These are phyloP conservation scores for Amphipyra tragopoginis DNA, from an alignment of 2,888 invertebrate species.

Conservation along the genomic window DNA sequence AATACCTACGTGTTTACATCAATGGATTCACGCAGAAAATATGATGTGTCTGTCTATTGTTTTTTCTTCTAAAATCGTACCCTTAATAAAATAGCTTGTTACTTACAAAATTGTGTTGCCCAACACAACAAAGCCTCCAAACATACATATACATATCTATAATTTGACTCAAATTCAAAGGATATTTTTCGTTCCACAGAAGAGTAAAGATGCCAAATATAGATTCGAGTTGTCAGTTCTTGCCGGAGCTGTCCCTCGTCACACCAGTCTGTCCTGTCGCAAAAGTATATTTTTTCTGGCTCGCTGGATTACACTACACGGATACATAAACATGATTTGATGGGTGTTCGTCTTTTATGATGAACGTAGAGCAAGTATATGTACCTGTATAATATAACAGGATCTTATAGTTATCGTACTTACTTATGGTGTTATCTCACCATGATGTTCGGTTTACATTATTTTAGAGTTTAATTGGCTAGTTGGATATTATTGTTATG, in stretches of 20 bases:
- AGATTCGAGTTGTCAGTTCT: slow-evolving; percentile 74
- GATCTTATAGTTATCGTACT: not conserved
- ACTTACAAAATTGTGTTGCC: not conserved
- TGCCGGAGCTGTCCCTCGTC: slow-evolving; percentile 73
- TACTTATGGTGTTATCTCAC: not conserved
- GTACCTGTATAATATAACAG: not conserved
- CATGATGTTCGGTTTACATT: too few relatives aligned
- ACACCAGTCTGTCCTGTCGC: slow-evolving; percentile 64
- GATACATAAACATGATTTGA: slow-evolving; percentile 55
- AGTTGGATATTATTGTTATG: too few relatives aligned
- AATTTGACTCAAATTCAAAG: slow-evolving; percentile 31
- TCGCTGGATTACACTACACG: slow-evolving; percentile 64
- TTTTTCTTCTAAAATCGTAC: not conserved
- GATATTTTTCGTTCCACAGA: slow-evolving; percentile 43
- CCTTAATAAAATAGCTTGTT: not conserved
- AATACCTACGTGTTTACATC: too few relatives aligned
- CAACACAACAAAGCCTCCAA: slow-evolving; percentile 31
- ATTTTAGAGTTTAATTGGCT: too few relatives aligned
- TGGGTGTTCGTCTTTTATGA: slow-evolving; percentile 44
- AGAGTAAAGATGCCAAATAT: slow-evolving; percentile 63
- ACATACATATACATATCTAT: not conserved
- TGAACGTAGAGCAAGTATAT: slow-evolving; percentile 8
- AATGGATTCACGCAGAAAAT: too few relatives aligned
- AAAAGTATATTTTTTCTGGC: slow-evolving; percentile 70
- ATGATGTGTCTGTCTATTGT: not conserved